Conservation (phyloP, 2,888 invertebrate genomes). For the Calameuta pallipes region DNA sequence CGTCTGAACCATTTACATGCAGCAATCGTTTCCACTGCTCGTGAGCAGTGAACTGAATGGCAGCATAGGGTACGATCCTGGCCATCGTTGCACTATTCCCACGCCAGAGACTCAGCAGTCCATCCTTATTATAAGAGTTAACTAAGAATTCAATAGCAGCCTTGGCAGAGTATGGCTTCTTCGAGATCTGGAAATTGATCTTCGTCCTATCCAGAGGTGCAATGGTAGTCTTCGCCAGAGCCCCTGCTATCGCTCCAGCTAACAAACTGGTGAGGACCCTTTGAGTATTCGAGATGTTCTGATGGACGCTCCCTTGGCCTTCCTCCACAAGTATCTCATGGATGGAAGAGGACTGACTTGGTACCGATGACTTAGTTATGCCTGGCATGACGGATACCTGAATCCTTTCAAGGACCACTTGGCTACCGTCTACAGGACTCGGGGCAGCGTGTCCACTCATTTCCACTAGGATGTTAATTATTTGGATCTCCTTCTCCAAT, state of each 20-base stretch:
- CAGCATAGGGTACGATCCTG: slow-evolving; percentile 95
- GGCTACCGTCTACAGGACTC: slow-evolving; percentile 38
- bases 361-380: not conserved
- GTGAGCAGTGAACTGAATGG: slow-evolving; percentile 97
- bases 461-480: slow-evolving; percentile 21
- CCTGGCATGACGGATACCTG: slow-evolving; percentile 38
- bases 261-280: slow-evolving; percentile 84
- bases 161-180: slow-evolving; percentile 77
- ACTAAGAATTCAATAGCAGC: slow-evolving; percentile 79
- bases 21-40: slow-evolving; percentile 95
- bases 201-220: slow-evolving; percentile 98
- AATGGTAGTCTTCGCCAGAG: slow-evolving; percentile 93
- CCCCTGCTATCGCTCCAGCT: slow-evolving; percentile 95
- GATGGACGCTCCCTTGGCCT: not conserved
- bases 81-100: slow-evolving; percentile 99
- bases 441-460: slow-evolving; percentile 46
- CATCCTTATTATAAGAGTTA: slow-evolving; percentile 79
- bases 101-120: slow-evolving; percentile 89
- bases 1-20: slow-evolving; percentile 74
- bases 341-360: not conserved
- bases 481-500: not conserved
- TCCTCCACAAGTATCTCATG: not conserved
- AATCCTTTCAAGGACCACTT: slow-evolving; percentile 38
- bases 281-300: slow-evolving; percentile 67
- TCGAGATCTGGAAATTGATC: slow-evolving; percentile 96